These are phyloP conservation scores for Triplophysa rosa DNA, from an alignment of 2,113 vertebrate genomes.

Conservation along the genomic window DNA sequence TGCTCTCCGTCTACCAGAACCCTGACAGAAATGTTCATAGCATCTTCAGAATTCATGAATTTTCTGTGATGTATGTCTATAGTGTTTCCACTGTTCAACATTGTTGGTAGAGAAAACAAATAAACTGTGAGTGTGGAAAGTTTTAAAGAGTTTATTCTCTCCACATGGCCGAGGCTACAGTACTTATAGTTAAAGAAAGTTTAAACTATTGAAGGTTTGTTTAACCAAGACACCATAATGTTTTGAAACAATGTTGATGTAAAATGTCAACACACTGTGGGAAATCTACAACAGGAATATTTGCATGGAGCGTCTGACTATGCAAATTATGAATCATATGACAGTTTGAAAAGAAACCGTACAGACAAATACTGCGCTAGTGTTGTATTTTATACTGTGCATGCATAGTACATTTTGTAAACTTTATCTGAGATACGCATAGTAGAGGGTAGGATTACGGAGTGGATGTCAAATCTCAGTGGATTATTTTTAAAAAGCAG, in stretches of 20 bases:
- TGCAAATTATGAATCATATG: neutral
- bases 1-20: no score
- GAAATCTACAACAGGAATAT: neutral
- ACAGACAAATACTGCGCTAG: neutral
- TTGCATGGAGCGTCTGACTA: neutral
- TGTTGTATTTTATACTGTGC: neutral
- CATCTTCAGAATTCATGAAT: no score
- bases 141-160: neutral
- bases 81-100: no score
- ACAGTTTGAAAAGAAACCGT: neutral
- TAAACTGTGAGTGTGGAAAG: no score
- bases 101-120: no score
- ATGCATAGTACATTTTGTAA: neutral
- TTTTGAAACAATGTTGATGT: neutral
- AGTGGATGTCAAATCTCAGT: slow-evolving; percentile 11
- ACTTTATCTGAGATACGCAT: neutral
- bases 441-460: slow-evolving; percentile 3
- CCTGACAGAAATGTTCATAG: no score
- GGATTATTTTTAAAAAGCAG: slow-evolving; percentile 33
- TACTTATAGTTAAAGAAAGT: neutral
- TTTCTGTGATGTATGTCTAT: no score
- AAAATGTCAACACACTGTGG: neutral
- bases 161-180: neutral
- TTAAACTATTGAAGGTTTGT: neutral
- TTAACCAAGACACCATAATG: neutral